Evolutionary conservation across 2,797 vertebrate species (phyloP), one percentile per base, ranked within the genome.

Genomic region (Podargus strigoides): DNA sequence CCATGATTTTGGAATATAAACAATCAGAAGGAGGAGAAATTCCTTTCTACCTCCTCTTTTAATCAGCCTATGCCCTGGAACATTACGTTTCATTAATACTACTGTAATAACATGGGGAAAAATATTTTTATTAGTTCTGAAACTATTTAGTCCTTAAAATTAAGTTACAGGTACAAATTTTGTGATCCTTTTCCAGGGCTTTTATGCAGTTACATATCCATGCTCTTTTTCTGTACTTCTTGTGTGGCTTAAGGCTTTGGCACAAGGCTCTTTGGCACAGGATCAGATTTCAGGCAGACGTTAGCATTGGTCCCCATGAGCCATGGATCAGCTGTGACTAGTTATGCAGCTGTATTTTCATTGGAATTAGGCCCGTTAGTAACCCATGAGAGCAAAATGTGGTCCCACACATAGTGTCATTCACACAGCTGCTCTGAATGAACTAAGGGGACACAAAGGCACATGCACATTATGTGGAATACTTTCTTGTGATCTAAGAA

Each of bases 391-490:
- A 69, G 30, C 23, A 69, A 67, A 83, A 37, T 58, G 34, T 73
- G 26, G 21, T 82, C 28, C 59, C 37, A 15, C 52, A 27, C 10
- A 7, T 42, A 39, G 13, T 26, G 17, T 50, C 20, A 22, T 42
- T 58, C 72, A 70, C 58, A 60, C 50, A 62, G 20, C 62, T 42
- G 4, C 42, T 67, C 49, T 30, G 50, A 55, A 32, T 32, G 18
- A 75, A 49, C 41, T 49, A 15, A 52, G 55, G n/a, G 52, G 21
- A 13, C 52, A 39, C 62, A 74, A 23, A 70, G n/a, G 58, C 23
- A 24, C 12, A 2, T 8, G 10, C 14, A 27, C 1, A 0, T 28
- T 47, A 9, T 8, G 24, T 23, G 12, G 16, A 64, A 9, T 46
- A 23, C 39, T 52, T 53, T 68, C n/a, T 68, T 53, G 14, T 62